Conservation (phyloP, 2,797 vertebrate genomes). For the Karalla daura region DNA sequence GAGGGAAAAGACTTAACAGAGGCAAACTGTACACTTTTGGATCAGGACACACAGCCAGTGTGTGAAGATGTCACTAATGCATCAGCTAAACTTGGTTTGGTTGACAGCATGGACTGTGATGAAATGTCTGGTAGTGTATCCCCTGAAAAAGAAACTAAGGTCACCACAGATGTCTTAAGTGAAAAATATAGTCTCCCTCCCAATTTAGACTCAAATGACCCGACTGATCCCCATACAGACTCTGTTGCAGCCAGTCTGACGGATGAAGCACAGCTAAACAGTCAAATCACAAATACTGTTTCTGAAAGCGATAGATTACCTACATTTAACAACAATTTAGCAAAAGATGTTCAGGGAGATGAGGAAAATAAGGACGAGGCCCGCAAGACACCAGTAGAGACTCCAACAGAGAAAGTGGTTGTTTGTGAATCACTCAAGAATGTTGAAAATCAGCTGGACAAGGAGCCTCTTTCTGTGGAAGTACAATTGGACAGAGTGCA, state of each 20-base stretch:
- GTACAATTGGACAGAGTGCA: conserved; percentile 28
- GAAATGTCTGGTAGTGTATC: neutral
- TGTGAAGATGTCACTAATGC: conserved; percentile 42
- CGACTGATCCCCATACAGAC: neutral
- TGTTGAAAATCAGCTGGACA: conserved; percentile 63
- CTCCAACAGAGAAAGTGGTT: conserved; percentile 56
- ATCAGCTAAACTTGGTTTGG: conserved; percentile 39
- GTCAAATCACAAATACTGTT: conserved; percentile 33
- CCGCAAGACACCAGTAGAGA: conserved; percentile 44
- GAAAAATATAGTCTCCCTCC: conserved; percentile 4
- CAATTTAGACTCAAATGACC: conserved; percentile 28
- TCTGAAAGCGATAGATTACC: conserved; percentile 20
- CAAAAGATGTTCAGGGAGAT: conserved; percentile 19
- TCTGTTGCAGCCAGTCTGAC: conserved; percentile 7
- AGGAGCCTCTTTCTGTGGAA: conserved; percentile 62
- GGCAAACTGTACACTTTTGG: conserved; percentile 4
- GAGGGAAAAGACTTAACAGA: conserved; percentile 23
- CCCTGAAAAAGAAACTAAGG: conserved; percentile 10
- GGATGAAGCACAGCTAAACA: conserved; percentile 4
- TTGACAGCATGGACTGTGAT: conserved; percentile 21
- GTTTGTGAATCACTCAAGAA: conserved; percentile 63
- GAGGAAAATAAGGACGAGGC: conserved; percentile 44
- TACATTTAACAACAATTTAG: conserved; percentile 12
- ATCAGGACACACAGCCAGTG: conserved; percentile 27
- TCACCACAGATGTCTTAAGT: conserved; percentile 11